phyloP scores from a whole-genome alignment of 2,888 invertebrate genomes.

The Melieria omissa region DNA sequence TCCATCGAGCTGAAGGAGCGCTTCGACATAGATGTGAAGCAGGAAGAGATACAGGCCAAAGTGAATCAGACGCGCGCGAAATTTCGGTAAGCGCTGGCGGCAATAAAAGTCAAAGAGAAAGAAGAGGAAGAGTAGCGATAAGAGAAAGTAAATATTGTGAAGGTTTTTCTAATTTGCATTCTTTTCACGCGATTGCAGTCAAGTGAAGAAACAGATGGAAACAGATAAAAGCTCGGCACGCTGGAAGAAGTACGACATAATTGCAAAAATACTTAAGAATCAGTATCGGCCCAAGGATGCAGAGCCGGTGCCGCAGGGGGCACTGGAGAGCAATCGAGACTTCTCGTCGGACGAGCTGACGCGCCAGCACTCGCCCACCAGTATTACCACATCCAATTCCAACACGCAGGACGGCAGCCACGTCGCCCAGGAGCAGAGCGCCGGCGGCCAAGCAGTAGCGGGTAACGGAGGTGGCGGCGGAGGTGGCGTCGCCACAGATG shows the following conservation, averaged over 20 bases:
- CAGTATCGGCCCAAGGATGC: constrained; percentile 59
- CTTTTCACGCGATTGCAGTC: constrained; percentile 38
- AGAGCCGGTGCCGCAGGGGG: constrained; percentile 57
- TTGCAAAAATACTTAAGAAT: constrained; percentile 58
- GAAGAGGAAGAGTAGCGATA: too few relatives aligned
- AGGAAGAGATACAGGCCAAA: constrained; percentile 60
- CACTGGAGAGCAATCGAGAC: constrained; percentile 58
- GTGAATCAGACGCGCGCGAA: constrained; percentile 62
- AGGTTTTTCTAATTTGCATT: too few relatives aligned
- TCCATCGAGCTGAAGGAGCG: constrained; percentile 56
- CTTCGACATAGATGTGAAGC: constrained; percentile 57
- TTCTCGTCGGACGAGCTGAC: constrained; percentile 40
- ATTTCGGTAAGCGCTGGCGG: constrained; percentile 51
- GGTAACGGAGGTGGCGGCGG: neutral
- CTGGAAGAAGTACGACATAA: constrained; percentile 59
- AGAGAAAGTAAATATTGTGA: too few relatives aligned
- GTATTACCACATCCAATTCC: constrained; percentile 42
- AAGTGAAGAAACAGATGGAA: constrained; percentile 54
- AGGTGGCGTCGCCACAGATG: constrained; percentile 3
- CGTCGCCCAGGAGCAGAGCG: constrained; percentile 57
- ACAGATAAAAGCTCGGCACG: constrained; percentile 48
- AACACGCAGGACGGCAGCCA: constrained; percentile 49
- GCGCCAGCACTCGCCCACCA: constrained; percentile 35
- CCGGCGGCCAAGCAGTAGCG: too few relatives aligned
- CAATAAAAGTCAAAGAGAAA: too few relatives aligned